Conservation (phyloP, 2,888 invertebrate species). For the Monochamus alternatus region DNA sequence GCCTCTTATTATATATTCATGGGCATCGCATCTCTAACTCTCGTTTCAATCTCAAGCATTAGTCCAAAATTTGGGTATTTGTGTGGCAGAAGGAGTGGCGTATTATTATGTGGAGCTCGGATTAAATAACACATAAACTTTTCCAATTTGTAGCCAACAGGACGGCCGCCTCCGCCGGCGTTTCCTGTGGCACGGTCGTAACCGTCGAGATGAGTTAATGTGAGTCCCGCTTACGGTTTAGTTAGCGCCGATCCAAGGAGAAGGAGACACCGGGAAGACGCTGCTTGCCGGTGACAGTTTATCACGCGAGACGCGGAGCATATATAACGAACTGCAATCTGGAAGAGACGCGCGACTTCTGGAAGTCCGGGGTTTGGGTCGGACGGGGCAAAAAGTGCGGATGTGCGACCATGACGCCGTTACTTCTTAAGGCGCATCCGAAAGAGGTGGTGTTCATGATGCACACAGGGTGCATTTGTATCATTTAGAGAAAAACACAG, state of each 20-base stretch:
- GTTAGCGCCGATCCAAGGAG: slow-evolving; percentile 59
- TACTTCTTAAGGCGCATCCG: slow-evolving; percentile 19
- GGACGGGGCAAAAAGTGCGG: slow-evolving; percentile 19
- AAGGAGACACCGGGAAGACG: slow-evolving; percentile 60
- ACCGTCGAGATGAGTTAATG: slow-evolving; percentile 39
- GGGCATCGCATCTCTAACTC: too few species aligned
- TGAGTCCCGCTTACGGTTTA: slow-evolving; percentile 55
- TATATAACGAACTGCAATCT: slow-evolving; percentile 67
- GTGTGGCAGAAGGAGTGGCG: too few species aligned
- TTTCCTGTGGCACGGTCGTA: slow-evolving; percentile 12
- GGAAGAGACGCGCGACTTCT: slow-evolving; percentile 64
- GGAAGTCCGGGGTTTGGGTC: slow-evolving; percentile 10
- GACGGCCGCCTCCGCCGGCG: not conserved
- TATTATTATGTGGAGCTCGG: too few species aligned
- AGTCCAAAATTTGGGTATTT: too few species aligned
- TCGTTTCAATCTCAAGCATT: too few species aligned
- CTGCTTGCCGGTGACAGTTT: slow-evolving; percentile 69
- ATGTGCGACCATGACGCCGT: slow-evolving; percentile 26
- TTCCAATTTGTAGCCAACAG: not conserved
- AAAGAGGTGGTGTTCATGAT: not conserved
- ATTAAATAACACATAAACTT: not conserved
- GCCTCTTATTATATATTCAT: too few species aligned
- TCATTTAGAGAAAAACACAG: too few species aligned
- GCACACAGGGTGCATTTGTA: not conserved
- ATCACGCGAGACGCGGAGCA: slow-evolving; percentile 69